Evolutionary conservation across 2,888 invertebrate species (phyloP), one percentile per base, ranked within the genome.

Genomic region (Ferrisia virgata): DNA sequence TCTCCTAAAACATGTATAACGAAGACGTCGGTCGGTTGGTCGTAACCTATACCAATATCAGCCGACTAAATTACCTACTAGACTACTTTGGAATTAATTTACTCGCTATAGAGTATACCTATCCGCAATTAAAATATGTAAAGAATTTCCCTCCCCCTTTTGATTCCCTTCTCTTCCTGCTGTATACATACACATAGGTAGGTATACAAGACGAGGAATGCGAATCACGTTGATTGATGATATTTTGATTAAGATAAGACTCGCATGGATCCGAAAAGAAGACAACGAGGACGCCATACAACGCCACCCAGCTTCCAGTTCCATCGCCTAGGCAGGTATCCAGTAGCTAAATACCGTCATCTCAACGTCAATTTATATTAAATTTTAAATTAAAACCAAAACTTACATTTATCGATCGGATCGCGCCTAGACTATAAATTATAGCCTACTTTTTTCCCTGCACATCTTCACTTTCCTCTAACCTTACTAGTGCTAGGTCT

Each of bases 221-320:
- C 72, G 72, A 76, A 76, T 76, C 72, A 76, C 72, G 72, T 76
- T 76, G 72, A 76, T 76, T 76, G 72, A 76, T 76, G 72, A 76
- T 76, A 76, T 76, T 76, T 76, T 76, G 72, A 76, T 76, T 76
- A 76, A 76, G 72, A 76, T 76, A 76, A 76, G 72, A 22, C 53
- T 5, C 22, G 8, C 22, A 53, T 53, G 22, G 53, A 53, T 53
- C 72, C n/a, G 13, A 76, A 36, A n/a, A n/a, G n/a, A n/a, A n/a
- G n/a, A n/a, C n/a, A n/a, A n/a, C n/a, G n/a, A n/a, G n/a, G n/a
- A n/a, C n/a, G n/a, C n/a, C n/a, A n/a, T n/a, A 76, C 33, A 36
- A 76, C 36, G 72, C 72, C 72, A 76, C 72, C 72, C 72, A 76
- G n/a, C 72, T 9, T n/a, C 8, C n/a, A 11, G 28, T 8, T 64